phyloP scores from a whole-genome alignment of 2,797 vertebrate species.

The Phataginus tetradactyla region DNA sequence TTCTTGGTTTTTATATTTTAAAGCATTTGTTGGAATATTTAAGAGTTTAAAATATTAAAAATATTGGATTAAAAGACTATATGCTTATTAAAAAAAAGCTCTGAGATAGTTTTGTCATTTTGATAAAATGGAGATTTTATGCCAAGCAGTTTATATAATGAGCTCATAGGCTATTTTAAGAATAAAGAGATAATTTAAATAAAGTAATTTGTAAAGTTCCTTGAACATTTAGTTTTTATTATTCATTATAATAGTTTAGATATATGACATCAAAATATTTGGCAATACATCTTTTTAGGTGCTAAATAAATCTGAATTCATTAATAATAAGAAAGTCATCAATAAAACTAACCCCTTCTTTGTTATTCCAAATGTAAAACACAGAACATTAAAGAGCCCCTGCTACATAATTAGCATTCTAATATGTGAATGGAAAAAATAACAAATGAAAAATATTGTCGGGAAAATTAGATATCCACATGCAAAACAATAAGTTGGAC shows the following conservation, averaged over 20 bases:
- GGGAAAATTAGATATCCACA: background rate
- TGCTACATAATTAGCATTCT: background rate
- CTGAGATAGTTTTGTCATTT: constrained; percentile 16
- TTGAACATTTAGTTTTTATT: constrained; percentile 20
- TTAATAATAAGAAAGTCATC: constrained; percentile 2
- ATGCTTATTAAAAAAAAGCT: background rate
- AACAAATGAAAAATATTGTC: background rate
- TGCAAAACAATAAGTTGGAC: background rate
- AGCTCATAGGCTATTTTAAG: constrained; percentile 36
- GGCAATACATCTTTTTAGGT: background rate
- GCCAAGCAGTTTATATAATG: constrained; percentile 14
- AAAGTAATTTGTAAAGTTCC: constrained; percentile 20
- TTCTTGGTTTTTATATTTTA: constrained; percentile 53
- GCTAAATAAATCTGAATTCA: constrained; percentile 29
- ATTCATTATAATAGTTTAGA: constrained; percentile 43
- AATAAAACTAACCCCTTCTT: background rate
- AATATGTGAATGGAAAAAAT: background rate
- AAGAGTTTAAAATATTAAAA: constrained; percentile 54
- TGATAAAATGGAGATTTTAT: constrained; percentile 39
- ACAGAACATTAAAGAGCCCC: background rate
- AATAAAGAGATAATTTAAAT: constrained; percentile 42
- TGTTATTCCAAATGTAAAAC: constrained; percentile 2
- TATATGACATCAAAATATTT: background rate
- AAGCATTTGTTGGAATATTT: constrained; percentile 37
- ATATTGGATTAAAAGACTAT: background rate